Conservation (phyloP, 2,888 invertebrate genomes). For the Netelia fuscicornis region DNA sequence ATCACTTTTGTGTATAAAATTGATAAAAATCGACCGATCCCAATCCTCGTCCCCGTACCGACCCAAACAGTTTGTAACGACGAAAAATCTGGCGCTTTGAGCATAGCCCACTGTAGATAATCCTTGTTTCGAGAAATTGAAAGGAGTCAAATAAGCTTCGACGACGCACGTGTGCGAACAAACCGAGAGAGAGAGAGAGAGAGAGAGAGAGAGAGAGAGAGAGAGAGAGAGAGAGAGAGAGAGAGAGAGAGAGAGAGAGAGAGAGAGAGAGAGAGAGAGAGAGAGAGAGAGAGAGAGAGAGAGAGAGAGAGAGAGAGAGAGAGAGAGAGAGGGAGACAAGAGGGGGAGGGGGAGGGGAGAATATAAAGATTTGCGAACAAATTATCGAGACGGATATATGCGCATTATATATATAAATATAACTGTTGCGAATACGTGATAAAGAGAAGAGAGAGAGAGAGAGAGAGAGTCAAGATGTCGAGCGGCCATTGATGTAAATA, state of each 20-base stretch:
- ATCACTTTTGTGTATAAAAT: slow-evolving; percentile 75
- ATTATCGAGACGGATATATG: slow-evolving; percentile 75
- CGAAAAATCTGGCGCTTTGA: slow-evolving; percentile 18
- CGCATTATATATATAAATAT: slow-evolving; percentile 76
- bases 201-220: background rate
- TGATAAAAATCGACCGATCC: slow-evolving; percentile 14
- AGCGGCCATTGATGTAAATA: slow-evolving; percentile 83
- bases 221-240: background rate
- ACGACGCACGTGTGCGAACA: slow-evolving; percentile 34
- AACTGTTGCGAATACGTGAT: slow-evolving; percentile 40
- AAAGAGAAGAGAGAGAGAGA: background rate
- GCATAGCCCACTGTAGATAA: slow-evolving; percentile 76
- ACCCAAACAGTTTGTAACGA: background rate
- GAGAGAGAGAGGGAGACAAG: slow-evolving; percentile 16
- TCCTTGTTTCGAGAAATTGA: slow-evolving; percentile 75
- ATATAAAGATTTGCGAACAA: slow-evolving; percentile 64
- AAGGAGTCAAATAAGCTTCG: slow-evolving; percentile 58
- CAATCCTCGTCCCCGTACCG: background rate
- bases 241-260: background rate
- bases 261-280: background rate
- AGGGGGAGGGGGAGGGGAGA: background rate
- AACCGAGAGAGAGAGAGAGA: background rate
- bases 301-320: background rate
- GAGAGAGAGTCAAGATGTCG: slow-evolving; percentile 73
- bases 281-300: background rate